Percentiles rank a stretch among this genome's conserved stretches.
phyloP scores from a whole-genome alignment of 2,797 vertebrate genomes.

The Lacerta bilineata region DNA sequence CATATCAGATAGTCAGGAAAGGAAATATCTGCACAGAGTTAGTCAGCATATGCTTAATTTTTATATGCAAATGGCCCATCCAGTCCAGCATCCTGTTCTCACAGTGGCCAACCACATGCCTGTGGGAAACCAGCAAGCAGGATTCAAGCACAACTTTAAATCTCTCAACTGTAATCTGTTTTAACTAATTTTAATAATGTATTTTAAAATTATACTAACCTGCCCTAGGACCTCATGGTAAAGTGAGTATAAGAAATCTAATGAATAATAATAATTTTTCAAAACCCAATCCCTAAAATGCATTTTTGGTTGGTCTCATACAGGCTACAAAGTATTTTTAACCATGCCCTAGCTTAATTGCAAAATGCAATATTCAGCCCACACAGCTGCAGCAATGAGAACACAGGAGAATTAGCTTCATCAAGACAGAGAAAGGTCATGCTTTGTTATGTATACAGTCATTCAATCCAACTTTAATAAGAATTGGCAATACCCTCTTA shows the following conservation, averaged over 20 bases:
- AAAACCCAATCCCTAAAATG: not conserved
- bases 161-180: too few relatives aligned
- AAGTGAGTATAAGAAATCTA: too few relatives aligned
- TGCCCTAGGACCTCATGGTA: too few relatives aligned
- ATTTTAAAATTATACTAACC: too few relatives aligned
- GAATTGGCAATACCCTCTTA: slow-evolving; percentile 63
- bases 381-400: not conserved
- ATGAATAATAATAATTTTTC: not conserved
- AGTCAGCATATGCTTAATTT: not conserved
- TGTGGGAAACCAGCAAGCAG: not conserved
- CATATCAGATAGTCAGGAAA: not conserved
- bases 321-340: not conserved
- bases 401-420: slow-evolving; percentile 39
- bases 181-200: too few relatives aligned
- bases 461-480: slow-evolving; percentile 67
- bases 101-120: too few relatives aligned
- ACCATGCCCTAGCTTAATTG: not conserved
- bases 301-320: not conserved
- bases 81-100: too few relatives aligned
- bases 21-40: not conserved
- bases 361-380: not conserved
- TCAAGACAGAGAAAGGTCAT: not conserved
- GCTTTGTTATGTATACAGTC: slow-evolving; percentile 38
- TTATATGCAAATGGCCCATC: not conserved
- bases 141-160: not conserved